Percentiles rank a stretch among this genome's conserved stretches.
phyloP scores from a whole-genome alignment of 1,140 invertebrate genomes.

The Adelges cooleyi region DNA sequence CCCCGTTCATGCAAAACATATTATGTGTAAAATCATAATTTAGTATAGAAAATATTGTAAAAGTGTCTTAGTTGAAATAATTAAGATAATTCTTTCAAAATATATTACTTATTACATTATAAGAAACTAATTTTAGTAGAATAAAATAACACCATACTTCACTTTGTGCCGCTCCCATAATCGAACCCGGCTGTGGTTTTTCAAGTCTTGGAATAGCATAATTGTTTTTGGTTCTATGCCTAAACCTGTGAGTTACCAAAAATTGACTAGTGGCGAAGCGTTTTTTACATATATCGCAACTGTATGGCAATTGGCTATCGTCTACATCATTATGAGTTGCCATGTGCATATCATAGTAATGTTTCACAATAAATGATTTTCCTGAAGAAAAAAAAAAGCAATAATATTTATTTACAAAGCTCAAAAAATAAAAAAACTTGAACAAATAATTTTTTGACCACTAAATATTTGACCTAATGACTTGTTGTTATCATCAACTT shows the following conservation, averaged over 20 bases:
- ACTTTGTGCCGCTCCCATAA: background rate
- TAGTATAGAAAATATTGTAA: too few species aligned
- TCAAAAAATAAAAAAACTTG: too few species aligned
- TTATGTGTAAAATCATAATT: too few species aligned
- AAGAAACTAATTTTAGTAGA: too few species aligned
- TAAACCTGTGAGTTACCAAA: conserved; percentile 41
- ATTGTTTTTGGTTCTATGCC: conserved; percentile 37
- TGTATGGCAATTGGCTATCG: conserved; percentile 27
- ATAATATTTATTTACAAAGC: too few species aligned
- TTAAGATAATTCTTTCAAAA: too few species aligned
- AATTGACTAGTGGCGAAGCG: conserved; percentile 44
- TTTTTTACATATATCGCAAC: conserved; percentile 38
- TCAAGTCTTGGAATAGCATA: background rate
- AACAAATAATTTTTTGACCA: too few species aligned
- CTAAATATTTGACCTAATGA: background rate
- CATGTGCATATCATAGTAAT: conserved; percentile 52
- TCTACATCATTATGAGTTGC: conserved; percentile 39
- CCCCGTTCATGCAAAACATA: too few species aligned
- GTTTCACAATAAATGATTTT: conserved; percentile 55
- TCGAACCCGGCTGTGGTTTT: background rate
- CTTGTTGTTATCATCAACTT: background rate
- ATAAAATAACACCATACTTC: background rate
- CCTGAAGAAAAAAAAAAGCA: conserved; percentile 17
- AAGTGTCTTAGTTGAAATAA: too few species aligned
- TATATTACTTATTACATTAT: too few species aligned